Base-by-base conservation (phyloP, 2,797 vertebrate genomes). In the Pteropus rufus region DNA sequence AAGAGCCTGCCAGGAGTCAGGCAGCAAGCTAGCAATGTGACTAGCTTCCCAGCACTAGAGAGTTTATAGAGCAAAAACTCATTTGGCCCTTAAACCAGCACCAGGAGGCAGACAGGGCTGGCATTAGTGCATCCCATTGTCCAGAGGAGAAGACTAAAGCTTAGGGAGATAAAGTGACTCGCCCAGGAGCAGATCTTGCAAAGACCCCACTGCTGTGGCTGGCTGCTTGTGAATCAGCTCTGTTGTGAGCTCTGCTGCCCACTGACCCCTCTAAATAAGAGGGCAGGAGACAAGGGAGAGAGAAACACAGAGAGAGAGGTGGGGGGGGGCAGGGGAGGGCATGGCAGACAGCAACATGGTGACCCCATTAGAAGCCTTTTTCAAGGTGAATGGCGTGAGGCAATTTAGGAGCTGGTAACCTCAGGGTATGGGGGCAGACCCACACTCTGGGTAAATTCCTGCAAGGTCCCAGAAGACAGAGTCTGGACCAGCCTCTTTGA, bases 401-500 rank as follows among this genome's bases (percentile, higher is more conserved):
- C 18, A 73, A 49, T 54, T 24, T 34, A 91, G 62, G 10, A 46
- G 19, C 44, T 64, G 49, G 14, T 54, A 75, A 85, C 15, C 52
- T 31, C 64, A 31, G 54, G 58, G 39, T 24, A 15, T 1, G 10
- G 15, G 12, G 4, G 36, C 12, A 73, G 34, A 34, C 31, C 10
- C 10, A 54, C 10, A 19, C 39, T 80, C n/a, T 41, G 58, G 31
- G 3, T 36, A 67, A 82, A 70, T 88, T 80, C 12, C 52, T n/a
- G n/a, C 31, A 96, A 83, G 67, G 52, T 26, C 60, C 60, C 41
- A 89, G 89, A 85, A 91, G 83, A 80, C 7, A 95, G n/a, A 44
- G 24, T 41, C 19, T 44, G 54, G 36, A 54, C 31, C 46, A 94
- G 29, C 21, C 29, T n/a, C 41, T 64, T 54, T 83, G 36, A 18